A percentile compares a stretch with the other conserved stretches of the same genome.
Evolutionary conservation across 2,888 invertebrate genomes (phyloP).

Genomic region (Drosophila nigritarsus): DNA sequence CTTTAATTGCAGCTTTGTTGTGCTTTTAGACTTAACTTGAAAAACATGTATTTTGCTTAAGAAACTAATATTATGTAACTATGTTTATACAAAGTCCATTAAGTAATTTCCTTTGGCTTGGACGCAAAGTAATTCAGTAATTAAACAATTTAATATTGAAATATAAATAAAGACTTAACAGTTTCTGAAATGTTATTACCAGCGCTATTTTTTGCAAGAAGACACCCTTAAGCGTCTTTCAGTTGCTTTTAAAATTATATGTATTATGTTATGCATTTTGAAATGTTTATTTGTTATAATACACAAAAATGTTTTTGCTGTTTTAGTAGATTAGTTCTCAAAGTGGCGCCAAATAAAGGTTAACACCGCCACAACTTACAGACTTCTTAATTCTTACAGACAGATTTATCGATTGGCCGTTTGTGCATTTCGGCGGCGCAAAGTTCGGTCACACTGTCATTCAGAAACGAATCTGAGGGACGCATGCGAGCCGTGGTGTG

Average conservation of each 20-base stretch:
- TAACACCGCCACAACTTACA: background rate
- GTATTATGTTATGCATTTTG: background rate
- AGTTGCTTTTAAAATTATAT: background rate
- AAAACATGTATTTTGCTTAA: constrained; percentile 2
- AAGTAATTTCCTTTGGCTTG: constrained; percentile 6
- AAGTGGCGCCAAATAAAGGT: background rate
- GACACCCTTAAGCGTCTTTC: background rate
- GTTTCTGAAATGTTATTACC: background rate
- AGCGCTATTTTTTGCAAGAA: background rate
- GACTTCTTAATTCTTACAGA: background rate
- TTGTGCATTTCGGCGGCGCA: constrained; percentile 1
- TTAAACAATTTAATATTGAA: background rate
- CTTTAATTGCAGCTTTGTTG: constrained; percentile 53
- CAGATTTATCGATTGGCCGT: constrained; percentile 9
- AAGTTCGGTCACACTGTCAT: constrained; percentile 32
- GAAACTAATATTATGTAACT: constrained; percentile 12
- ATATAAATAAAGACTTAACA: background rate
- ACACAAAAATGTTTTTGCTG: background rate
- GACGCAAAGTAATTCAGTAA: constrained; percentile 1
- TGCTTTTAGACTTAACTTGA: constrained; percentile 26
- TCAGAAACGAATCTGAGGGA: constrained; percentile 57
- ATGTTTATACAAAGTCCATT: constrained; percentile 10
- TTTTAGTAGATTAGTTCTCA: background rate
- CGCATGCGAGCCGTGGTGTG: constrained; percentile 55
- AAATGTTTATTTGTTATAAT: background rate